A percentile compares a stretch with the other conserved stretches of the same genome.
Evolutionary conservation across 2,888 invertebrate species (phyloP).

Genomic region (Mimumesa dahlbomi): DNA sequence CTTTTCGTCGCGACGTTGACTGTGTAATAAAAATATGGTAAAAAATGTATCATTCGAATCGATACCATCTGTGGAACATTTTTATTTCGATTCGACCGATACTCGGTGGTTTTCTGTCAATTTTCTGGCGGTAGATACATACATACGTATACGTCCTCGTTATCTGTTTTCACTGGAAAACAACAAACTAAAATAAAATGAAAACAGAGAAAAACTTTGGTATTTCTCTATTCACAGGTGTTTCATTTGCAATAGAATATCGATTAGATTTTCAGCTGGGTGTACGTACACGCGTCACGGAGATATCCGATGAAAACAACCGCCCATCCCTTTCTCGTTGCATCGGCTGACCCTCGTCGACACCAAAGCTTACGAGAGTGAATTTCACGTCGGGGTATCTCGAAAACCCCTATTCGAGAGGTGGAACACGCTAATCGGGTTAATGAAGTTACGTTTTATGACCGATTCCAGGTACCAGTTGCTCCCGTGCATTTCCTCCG

Average conservation of each 20-base stretch:
- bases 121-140: too few species aligned
- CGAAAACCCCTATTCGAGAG: slow-evolving; percentile 32
- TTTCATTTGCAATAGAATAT: slow-evolving; percentile 62
- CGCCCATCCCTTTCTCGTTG: slow-evolving; percentile 28
- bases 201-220: not conserved
- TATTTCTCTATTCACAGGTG: slow-evolving; percentile 46
- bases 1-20: too few species aligned
- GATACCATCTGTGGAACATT: too few species aligned
- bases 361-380: slow-evolving; percentile 36
- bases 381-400: slow-evolving; percentile 50
- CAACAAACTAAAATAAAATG: not conserved
- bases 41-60: too few species aligned
- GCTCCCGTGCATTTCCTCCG: slow-evolving; percentile 14
- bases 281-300: slow-evolving; percentile 63
- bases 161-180: not conserved
- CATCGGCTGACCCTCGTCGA: slow-evolving; percentile 44
- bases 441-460: slow-evolving; percentile 61
- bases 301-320: slow-evolving; percentile 58
- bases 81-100: too few species aligned
- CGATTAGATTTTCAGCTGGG: slow-evolving; percentile 62
- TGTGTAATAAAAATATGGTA: too few species aligned
- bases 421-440: slow-evolving; percentile 44
- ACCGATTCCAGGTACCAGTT: slow-evolving; percentile 38
- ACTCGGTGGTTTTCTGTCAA: too few species aligned
- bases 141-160: not conserved